Base-by-base conservation (phyloP, 64 coral and sea anemone species). In the Platygyra sinensis region DNA sequence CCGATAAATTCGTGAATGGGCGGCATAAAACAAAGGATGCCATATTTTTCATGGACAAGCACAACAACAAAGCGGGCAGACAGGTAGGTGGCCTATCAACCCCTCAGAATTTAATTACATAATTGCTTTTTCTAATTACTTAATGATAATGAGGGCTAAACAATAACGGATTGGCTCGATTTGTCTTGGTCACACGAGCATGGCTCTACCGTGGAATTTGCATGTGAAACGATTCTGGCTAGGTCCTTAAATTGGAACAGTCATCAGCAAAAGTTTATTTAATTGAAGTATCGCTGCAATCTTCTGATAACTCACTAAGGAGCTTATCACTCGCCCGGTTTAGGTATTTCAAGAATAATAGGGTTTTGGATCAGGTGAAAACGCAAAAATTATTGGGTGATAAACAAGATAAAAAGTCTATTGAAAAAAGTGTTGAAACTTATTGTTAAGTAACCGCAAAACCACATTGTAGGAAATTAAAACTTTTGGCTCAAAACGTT, bases 41-140 rank as follows among this genome's bases (percentile, higher is more conserved):
- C 36, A 90, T 87, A 24, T 31, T 72, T 31, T 50, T 90, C 32
- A 88, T 95, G 83, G 93, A 99, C 74, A 78, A 60, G 51, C 94
- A 99, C 89, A 99, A 99, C 73, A 96, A 84, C 73, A 67, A 33
- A 33, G 91, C 93, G 0, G 97, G 97, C 12, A 77, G 91, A 80
- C 13, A 75, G 94, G 97, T 99, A 89, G 73, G 96, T 77, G 17
- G 19, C 62, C 33, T 63, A 69, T 6, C 28, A 72, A 24, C 51
- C 20, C 33, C 12, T 46, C 16, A 83, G 72, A 60, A 52, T 62
- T 73, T 86, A 92, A 92, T 92, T 64, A 92, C 28, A 72, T 92
- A 80, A 87, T 92, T 72, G 86, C 90, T 92, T 84, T 57, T 92
- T 79, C 90, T 92, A 92, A 92, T 92, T 87, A 92, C 74, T 76